These are phyloP conservation scores for Drosophila tani DNA, from an alignment of 1,140 invertebrate species.

Conservation along the genomic window DNA sequence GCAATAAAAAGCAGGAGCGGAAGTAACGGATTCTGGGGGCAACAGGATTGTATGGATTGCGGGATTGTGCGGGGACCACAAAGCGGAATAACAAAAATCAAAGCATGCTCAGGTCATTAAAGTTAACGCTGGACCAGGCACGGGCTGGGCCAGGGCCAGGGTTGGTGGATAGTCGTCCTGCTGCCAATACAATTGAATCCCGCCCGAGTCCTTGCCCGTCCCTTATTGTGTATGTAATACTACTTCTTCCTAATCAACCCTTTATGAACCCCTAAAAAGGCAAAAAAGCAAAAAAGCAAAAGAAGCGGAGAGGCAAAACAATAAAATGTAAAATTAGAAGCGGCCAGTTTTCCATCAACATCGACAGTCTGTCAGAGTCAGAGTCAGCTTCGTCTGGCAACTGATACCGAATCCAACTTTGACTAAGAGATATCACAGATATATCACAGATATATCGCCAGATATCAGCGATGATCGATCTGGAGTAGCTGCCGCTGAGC, in stretches of 20 bases:
- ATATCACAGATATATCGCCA: too few relatives aligned
- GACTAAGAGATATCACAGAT: not conserved
- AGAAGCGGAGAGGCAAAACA: constrained; percentile 52
- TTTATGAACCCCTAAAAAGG: constrained; percentile 75
- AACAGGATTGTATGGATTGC: not conserved
- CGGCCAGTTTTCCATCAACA: constrained; percentile 40
- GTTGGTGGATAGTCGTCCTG: constrained; percentile 24
- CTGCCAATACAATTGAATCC: constrained; percentile 55
- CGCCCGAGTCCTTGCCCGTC: not conserved
- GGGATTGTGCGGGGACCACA: constrained; percentile 35
- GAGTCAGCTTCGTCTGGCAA: not conserved
- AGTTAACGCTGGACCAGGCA: constrained; percentile 40
- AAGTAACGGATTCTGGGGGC: not conserved
- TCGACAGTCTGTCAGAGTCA: constrained; percentile 28
- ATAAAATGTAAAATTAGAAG: constrained; percentile 82
- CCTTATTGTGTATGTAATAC: constrained; percentile 20
- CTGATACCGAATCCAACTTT: too few relatives aligned
- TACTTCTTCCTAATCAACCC: constrained; percentile 73
- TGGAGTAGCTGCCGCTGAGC: not conserved
- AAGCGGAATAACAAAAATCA: constrained; percentile 76
- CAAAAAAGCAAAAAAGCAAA: constrained; percentile 26
- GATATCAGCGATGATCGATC: constrained; percentile 19
- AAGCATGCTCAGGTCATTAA: constrained; percentile 78
- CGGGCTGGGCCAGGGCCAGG: not conserved
- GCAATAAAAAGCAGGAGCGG: constrained; percentile 56